These are phyloP conservation scores for Drosophila bocki DNA, from an alignment of 1,140 invertebrate genomes.

Conservation along the genomic window DNA sequence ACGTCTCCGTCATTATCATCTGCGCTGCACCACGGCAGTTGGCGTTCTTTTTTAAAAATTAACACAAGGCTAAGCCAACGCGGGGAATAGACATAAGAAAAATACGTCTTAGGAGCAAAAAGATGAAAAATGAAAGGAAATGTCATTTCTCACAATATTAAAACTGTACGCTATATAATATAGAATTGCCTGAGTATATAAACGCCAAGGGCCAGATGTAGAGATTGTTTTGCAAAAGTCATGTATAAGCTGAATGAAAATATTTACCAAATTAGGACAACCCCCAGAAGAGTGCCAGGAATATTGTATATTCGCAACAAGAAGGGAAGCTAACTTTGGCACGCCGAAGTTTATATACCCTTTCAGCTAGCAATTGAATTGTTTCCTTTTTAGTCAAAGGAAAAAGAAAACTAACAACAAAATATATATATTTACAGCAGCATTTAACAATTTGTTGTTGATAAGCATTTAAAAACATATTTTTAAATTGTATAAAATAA, in stretches of 20 bases:
- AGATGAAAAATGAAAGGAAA: conserved; percentile 39
- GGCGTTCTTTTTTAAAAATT: conserved; percentile 73
- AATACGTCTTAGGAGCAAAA: conserved; percentile 6
- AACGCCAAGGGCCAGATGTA: conserved; percentile 12
- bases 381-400: too few species aligned
- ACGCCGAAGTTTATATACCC: too few species aligned
- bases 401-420: too few species aligned
- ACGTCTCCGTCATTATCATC: conserved; percentile 71
- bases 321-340: too few species aligned
- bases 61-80: conserved; percentile 57
- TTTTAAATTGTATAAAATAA: too few species aligned
- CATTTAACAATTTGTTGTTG: too few species aligned
- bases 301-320: not conserved
- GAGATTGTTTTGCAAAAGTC: not conserved
- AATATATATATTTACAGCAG: too few species aligned
- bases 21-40: conserved; percentile 66
- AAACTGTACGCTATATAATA: conserved; percentile 64
- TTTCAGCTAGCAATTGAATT: too few species aligned
- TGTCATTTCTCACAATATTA: conserved; percentile 55
- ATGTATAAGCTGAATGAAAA: not conserved
- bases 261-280: not conserved
- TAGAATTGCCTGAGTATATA: conserved; percentile 57
- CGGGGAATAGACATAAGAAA: conserved; percentile 24
- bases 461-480: too few species aligned
- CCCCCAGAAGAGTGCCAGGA: not conserved